Base-by-base conservation (phyloP, 2,797 vertebrate species). In the Oreonectes daqikongensis region DNA sequence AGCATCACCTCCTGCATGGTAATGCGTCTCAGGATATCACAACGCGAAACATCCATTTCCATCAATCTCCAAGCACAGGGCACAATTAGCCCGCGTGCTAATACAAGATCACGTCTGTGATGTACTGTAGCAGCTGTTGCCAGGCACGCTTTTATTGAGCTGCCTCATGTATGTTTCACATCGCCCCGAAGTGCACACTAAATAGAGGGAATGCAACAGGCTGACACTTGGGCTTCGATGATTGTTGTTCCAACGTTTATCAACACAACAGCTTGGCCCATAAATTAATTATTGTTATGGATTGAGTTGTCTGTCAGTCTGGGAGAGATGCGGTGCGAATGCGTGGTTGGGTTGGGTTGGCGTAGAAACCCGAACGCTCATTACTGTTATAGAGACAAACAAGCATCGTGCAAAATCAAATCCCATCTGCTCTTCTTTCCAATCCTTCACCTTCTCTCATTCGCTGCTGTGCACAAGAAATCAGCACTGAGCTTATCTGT, bases 251-350 rank as follows among this genome's bases (percentile, higher is more conserved):
- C 71, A 75, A 64, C 64, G 55, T 78, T 82, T 73, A 48, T 32
- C 68, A 53, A 68, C 80, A 78, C 78, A 84, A 84, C 80, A 82
- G 80, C 78, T 84, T 82, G 83, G 80, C 78, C 79, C 68, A 72
- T 76, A 72, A 78, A 74, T 73, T 78, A 84, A 82, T 84, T 84
- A 84, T 79, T 75, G 72, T 82, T 82, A 80, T 80, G 72, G 75
- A 84, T 84, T 80, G 80, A 82, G 71, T 60, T 81, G 79, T 84
- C 80, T 82, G 69, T 82, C 83, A 80, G 80, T 79, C 77, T 77
- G 65, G 42, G 73, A 63, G 61, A 79, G 77, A 78, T 75, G 57
- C 74, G 66, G 61, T 61, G 67, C 53, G 69, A 80, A 80, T 69
- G 75, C 67, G 70, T 69, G 80, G 79, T 79, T 81, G 70, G 80